Conservation (phyloP, 2,888 invertebrate species). For the Leistus spinibarbis region DNA sequence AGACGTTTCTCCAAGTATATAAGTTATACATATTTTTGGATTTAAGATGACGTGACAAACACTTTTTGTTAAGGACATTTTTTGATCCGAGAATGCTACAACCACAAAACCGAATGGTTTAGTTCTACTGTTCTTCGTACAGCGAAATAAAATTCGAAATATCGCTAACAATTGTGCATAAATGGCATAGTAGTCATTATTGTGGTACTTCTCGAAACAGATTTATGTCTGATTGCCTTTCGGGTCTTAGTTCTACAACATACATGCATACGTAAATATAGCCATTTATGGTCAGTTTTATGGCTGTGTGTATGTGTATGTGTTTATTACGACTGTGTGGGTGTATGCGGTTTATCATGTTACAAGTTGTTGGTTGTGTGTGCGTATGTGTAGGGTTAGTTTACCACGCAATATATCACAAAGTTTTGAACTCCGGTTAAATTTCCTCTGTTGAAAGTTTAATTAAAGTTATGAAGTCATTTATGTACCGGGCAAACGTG, state of each 20-base stretch:
- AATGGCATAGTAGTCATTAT: no score
- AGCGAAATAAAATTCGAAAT: neutral
- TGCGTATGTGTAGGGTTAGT: neutral
- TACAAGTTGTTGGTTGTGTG: neutral
- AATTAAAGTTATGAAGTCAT: constrained; percentile 19
- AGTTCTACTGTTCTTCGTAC: neutral
- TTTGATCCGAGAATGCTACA: no score
- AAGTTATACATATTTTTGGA: no score
- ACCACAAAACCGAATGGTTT: no score
- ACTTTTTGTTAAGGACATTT: no score
- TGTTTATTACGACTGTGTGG: neutral
- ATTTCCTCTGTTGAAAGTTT: constrained; percentile 13
- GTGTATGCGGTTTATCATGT: neutral
- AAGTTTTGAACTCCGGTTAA: constrained; percentile 7
- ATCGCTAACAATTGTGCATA: neutral
- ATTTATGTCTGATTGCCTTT: no score
- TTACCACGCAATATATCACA: constrained; percentile 3
- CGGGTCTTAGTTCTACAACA: neutral
- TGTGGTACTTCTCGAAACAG: no score
- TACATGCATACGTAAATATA: neutral
- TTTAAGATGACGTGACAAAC: no score
- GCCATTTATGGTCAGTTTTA: no score
- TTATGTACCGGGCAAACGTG: neutral
- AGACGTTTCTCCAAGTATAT: neutral
- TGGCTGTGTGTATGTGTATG: neutral